Evolutionary conservation across 2,888 invertebrate species (phyloP).

Genomic region (Drosophila pseudotalamancana): DNA sequence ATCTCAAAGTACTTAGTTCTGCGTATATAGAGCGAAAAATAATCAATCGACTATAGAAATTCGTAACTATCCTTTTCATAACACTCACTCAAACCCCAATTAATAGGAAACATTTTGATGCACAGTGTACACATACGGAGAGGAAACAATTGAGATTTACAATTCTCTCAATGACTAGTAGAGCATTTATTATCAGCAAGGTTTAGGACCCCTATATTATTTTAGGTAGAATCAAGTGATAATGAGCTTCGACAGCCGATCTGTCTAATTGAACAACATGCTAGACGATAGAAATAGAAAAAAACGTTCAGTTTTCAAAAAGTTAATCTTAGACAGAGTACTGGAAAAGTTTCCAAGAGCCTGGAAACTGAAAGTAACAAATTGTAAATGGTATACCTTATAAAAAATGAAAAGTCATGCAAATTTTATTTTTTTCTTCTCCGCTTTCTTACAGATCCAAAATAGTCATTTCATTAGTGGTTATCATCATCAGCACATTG

Average conservation of each 20-base stretch:
- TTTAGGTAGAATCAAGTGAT: conserved; percentile 57
- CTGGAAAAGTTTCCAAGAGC: conserved; percentile 11
- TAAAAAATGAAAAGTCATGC: background rate
- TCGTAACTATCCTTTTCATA: conserved; percentile 14
- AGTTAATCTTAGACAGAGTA: conserved; percentile 6
- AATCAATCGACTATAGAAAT: conserved; percentile 25
- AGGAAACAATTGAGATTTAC: background rate
- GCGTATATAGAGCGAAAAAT: conserved; percentile 21
- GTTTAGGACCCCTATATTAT: conserved; percentile 67
- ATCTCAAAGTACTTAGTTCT: conserved; percentile 7
- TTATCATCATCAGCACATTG: conserved; percentile 82
- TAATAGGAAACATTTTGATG: conserved; percentile 9
- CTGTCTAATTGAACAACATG: conserved; percentile 32
- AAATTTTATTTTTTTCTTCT: background rate
- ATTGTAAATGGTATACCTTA: background rate
- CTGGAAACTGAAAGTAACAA: background rate
- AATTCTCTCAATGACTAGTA: conserved; percentile 12
- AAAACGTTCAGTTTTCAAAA: conserved; percentile 32
- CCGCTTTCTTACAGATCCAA: conserved; percentile 54
- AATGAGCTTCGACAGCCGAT: conserved; percentile 39
- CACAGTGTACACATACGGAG: conserved; percentile 4
- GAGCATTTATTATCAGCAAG: conserved; percentile 65
- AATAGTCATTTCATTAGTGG: conserved; percentile 80
- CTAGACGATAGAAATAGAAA: background rate
- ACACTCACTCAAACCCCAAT: conserved; percentile 25